A percentile compares a stretch with the other conserved stretches of the same genome.
phyloP scores from a whole-genome alignment of 2,888 invertebrate genomes.

The Thyatira batis region DNA sequence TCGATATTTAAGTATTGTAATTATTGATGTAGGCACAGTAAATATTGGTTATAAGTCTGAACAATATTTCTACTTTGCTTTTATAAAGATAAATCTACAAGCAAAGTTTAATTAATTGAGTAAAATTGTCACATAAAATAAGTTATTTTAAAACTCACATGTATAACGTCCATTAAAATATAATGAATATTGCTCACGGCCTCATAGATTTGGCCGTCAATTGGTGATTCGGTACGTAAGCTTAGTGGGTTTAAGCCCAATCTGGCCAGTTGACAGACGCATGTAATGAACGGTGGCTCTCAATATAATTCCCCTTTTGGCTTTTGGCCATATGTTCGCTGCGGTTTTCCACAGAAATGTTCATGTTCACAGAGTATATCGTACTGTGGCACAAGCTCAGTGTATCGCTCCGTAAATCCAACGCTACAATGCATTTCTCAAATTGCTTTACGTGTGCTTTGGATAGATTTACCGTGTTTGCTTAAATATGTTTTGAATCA shows the following conservation, averaged over 20 bases:
- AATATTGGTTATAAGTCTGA: too few relatives aligned
- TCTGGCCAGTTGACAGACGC: constrained; percentile 41
- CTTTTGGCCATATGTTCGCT: constrained; percentile 39
- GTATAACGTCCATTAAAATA: background rate
- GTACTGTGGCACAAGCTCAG: constrained; percentile 19
- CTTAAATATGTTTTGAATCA: constrained; percentile 18
- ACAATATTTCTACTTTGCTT: too few relatives aligned
- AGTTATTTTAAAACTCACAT: too few relatives aligned
- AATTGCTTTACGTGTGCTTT: constrained; percentile 28
- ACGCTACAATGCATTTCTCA: constrained; percentile 29
- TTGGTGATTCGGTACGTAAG: constrained; percentile 15
- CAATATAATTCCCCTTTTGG: constrained; percentile 38
- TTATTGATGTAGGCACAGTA: too few relatives aligned
- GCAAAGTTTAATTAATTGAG: too few relatives aligned
- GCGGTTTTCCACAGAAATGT: constrained; percentile 31
- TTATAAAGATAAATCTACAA: too few relatives aligned
- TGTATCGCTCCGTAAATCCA: constrained; percentile 35
- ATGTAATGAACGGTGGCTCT: constrained; percentile 38
- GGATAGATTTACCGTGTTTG: constrained; percentile 23
- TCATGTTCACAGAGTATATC: constrained; percentile 24
- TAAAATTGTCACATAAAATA: too few relatives aligned
- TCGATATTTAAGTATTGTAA: too few relatives aligned
- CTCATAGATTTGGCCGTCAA: constrained; percentile 7
- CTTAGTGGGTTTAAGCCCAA: constrained; percentile 35
- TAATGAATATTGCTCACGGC: constrained; percentile 8